Evolutionary conservation across 2,797 vertebrate genomes (phyloP).

Genomic region (Gallirallus australis): DNA sequence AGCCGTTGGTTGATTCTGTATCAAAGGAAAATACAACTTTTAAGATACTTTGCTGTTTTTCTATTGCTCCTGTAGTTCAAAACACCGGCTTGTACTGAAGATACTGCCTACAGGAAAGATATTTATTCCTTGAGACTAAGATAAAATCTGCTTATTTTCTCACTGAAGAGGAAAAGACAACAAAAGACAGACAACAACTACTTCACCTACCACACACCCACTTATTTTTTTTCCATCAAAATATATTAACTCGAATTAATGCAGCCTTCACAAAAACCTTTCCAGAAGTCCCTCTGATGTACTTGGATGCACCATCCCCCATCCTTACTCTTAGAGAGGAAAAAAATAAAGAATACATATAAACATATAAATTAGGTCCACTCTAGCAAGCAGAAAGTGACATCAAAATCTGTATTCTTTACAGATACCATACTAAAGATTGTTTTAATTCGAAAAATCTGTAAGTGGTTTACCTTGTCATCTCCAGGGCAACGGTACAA

Average conservation of each 20-base stretch:
- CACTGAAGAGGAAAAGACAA: neutral
- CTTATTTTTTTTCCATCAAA: neutral
- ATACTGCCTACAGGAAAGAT: neutral
- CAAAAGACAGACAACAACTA: neutral
- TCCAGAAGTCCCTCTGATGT: neutral
- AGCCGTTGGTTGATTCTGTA: neutral
- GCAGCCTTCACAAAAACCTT: neutral
- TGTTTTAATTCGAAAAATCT: neutral
- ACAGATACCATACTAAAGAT: neutral
- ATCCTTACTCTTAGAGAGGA: neutral
- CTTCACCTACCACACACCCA: neutral
- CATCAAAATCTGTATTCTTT: neutral
- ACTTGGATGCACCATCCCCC: neutral
- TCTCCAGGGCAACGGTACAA: constrained; percentile 97
- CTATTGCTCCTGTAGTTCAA: neutral
- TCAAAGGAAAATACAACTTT: neutral
- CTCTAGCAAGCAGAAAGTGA: neutral
- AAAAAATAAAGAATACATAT: neutral
- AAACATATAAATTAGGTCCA: neutral
- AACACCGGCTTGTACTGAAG: neutral
- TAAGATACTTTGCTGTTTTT: neutral
- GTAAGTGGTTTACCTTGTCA: constrained; percentile 90
- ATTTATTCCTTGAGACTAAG: neutral
- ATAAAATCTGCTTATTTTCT: neutral
- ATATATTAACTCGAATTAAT: neutral